Percentiles rank a stretch among this genome's conserved stretches.
These are phyloP conservation scores for Tonatia bakeri DNA, from an alignment of 2,113 vertebrate species.

Conservation along the genomic window DNA sequence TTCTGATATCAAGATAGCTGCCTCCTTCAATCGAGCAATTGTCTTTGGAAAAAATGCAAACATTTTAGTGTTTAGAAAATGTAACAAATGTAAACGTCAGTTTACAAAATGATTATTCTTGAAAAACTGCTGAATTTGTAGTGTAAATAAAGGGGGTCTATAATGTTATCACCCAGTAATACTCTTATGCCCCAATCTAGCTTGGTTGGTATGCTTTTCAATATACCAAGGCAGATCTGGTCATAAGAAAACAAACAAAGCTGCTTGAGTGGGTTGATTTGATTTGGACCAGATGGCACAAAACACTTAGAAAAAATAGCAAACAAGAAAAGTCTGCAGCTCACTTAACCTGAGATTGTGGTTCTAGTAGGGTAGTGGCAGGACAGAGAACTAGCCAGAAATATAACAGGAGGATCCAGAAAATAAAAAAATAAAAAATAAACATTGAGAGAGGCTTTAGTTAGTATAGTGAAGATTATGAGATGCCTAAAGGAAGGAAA, in stretches of 20 bases:
- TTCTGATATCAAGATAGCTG: background rate
- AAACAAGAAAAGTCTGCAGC: background rate
- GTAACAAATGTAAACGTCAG: background rate
- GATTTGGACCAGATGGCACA: background rate
- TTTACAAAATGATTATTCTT: background rate
- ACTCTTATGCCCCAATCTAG: background rate
- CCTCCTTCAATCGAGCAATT: background rate
- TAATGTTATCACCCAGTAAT: background rate
- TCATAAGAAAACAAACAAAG: background rate
- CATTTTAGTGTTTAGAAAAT: background rate
- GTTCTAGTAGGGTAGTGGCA: background rate
- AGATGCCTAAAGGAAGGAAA: too few relatives aligned
- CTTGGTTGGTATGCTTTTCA: background rate
- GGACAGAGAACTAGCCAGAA: background rate
- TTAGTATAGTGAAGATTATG: too few relatives aligned
- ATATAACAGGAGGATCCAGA: background rate
- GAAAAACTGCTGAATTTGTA: background rate
- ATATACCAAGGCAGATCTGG: background rate
- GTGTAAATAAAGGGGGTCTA: background rate
- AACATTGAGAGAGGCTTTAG: background rate
- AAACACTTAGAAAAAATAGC: background rate
- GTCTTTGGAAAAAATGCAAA: background rate
- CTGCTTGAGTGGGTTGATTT: background rate
- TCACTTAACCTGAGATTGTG: background rate
- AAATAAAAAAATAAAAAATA: background rate